Evolutionary conservation across 2,797 vertebrate genomes (phyloP).

Genomic region (Calcarius lapponicus): DNA sequence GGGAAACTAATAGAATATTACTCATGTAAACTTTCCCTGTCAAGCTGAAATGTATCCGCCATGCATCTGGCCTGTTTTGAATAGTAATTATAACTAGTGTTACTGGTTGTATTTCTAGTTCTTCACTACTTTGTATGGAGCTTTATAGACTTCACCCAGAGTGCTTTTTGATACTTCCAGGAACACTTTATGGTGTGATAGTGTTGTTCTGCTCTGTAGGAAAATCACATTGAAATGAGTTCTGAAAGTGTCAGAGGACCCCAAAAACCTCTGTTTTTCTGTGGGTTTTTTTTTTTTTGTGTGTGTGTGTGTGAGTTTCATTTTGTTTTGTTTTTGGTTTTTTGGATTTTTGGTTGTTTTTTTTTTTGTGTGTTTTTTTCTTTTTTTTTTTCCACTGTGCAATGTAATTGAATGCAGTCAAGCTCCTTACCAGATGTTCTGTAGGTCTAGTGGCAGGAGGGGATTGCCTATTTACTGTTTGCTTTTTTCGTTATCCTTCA

Average conservation of each 20-base stretch:
- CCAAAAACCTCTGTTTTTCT: neutral
- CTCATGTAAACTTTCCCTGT: neutral
- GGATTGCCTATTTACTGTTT: neutral
- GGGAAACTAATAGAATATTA: neutral
- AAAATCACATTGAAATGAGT: neutral
- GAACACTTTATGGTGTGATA: neutral
- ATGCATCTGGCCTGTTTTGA: neutral
- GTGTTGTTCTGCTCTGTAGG: neutral
- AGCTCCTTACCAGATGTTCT: neutral
- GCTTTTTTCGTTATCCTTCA: neutral
- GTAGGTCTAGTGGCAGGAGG: neutral
- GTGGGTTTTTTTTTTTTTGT: neutral
- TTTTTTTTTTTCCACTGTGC: neutral
- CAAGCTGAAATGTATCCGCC: neutral
- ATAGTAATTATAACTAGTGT: neutral
- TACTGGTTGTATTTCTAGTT: neutral
- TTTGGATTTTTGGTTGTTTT: neutral
- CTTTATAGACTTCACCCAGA: neutral
- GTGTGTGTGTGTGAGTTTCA: neutral
- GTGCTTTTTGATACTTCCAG: neutral
- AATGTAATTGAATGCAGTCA: neutral
- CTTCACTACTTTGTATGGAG: neutral
- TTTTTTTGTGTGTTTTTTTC: no score
- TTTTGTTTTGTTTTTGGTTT: neutral
- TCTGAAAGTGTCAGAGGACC: neutral